A percentile compares a stretch with the other conserved stretches of the same genome.
Conservation (phyloP, 1,140 invertebrate species). For the Phenacoccus solenopsis region DNA sequence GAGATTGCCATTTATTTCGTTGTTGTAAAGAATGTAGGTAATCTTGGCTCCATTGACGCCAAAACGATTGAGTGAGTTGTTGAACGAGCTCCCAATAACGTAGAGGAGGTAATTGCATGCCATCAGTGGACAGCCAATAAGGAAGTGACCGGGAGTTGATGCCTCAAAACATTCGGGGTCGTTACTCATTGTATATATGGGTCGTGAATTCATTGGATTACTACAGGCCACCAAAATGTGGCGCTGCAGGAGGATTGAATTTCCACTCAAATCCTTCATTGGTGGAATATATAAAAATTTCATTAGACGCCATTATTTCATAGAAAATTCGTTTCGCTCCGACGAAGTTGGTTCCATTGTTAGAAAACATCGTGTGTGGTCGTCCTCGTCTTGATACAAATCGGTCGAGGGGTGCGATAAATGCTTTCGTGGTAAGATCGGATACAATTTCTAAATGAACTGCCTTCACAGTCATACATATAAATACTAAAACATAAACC, state of each 20-base stretch:
- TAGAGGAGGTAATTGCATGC: background rate
- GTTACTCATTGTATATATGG: constrained; percentile 22
- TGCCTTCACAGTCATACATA: constrained; percentile 30
- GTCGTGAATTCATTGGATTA: constrained; percentile 30
- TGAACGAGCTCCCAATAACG: background rate
- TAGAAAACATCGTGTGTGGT: constrained; percentile 27
- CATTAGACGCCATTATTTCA: constrained; percentile 19
- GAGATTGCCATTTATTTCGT: background rate
- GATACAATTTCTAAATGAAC: constrained; percentile 32
- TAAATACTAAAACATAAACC: constrained; percentile 31
- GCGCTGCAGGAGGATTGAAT: constrained; percentile 29
- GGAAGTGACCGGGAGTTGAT: background rate
- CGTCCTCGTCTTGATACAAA: constrained; percentile 29
- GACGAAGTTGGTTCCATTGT: constrained; percentile 33
- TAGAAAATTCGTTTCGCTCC: constrained; percentile 28
- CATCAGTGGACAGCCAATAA: background rate
- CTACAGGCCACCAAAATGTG: constrained; percentile 31
- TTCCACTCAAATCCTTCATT: constrained; percentile 23
- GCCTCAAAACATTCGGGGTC: constrained; percentile 25
- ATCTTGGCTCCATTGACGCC: background rate
- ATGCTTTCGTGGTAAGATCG: constrained; percentile 28
- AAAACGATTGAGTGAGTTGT: background rate
- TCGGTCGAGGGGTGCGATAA: constrained; percentile 29
- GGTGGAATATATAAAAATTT: background rate
- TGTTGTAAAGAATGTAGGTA: background rate